Percentiles rank a stretch among this genome's conserved stretches.
Conservation (phyloP, 2,113 vertebrate genomes). For the Solea senegalensis region DNA sequence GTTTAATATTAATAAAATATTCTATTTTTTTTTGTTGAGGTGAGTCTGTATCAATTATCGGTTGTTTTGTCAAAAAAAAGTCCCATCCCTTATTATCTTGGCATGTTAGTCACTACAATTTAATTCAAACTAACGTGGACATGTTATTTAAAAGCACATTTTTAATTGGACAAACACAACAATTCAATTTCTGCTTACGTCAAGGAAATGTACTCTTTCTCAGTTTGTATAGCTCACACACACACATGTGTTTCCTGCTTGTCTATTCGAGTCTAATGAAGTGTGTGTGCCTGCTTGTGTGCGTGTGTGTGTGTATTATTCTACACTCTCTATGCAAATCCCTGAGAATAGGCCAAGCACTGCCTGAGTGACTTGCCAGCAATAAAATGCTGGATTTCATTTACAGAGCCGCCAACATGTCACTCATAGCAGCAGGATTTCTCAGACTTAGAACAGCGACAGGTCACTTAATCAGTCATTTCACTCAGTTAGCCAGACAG, state of each 20-base stretch:
- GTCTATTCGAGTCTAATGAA: slow-evolving; percentile 12
- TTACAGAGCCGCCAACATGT: slow-evolving; percentile 49
- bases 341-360: slow-evolving; percentile 31
- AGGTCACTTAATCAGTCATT: slow-evolving; percentile 57
- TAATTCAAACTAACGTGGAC: no score
- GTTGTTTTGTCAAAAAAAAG: no score
- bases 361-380: slow-evolving; percentile 37
- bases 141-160: not conserved
- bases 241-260: not conserved
- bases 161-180: not conserved
- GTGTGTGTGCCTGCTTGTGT: not conserved
- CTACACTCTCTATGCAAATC: slow-evolving; percentile 42
- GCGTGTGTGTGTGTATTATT: slow-evolving; percentile 10
- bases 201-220: not conserved
- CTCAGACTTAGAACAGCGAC: slow-evolving; percentile 41
- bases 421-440: slow-evolving; percentile 58
- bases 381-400: slow-evolving; percentile 56
- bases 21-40: no score
- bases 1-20: no score
- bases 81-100: no score
- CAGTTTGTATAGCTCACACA: not conserved
- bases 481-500: slow-evolving; percentile 28
- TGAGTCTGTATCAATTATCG: no score
- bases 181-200: no score
- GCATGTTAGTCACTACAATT: not conserved